Evolutionary conservation across 2,888 invertebrate genomes (phyloP).

Genomic region (Lacanobia wlatinum): DNA sequence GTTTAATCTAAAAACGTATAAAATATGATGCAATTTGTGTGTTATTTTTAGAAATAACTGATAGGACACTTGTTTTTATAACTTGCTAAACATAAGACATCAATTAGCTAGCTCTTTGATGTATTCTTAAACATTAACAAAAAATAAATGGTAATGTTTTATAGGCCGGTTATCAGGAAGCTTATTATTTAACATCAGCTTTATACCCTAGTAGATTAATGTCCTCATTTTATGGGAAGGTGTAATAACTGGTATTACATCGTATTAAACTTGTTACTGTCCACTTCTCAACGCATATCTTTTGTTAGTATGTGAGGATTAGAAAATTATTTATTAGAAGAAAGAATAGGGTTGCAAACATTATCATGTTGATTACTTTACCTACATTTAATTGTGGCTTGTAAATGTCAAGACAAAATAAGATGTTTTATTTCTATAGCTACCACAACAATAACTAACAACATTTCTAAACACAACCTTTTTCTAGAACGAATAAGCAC

Average conservation of each 20-base stretch:
- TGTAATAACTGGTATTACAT: slow-evolving; percentile 25
- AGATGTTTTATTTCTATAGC: background rate
- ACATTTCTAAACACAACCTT: background rate
- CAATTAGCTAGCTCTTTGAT: slow-evolving; percentile 23
- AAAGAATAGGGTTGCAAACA: background rate
- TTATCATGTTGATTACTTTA: too few relatives aligned
- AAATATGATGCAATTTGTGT: slow-evolving; percentile 16
- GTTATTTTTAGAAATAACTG: slow-evolving; percentile 19
- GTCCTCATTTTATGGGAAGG: slow-evolving; percentile 4
- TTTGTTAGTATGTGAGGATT: background rate
- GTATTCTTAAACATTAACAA: slow-evolving; percentile 22
- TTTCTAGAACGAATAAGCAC: background rate
- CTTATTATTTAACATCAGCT: slow-evolving; percentile 16
- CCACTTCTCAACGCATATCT: background rate
- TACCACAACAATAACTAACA: background rate
- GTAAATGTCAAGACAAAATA: background rate
- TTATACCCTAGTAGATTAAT: slow-evolving; percentile 12
- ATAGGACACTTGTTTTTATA: slow-evolving; percentile 30
- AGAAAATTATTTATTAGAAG: background rate
- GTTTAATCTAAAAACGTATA: slow-evolving; percentile 19
- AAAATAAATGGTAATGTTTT: slow-evolving; percentile 10
- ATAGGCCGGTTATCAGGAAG: slow-evolving; percentile 1
- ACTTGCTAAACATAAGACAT: slow-evolving; percentile 8
- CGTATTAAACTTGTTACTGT: background rate
- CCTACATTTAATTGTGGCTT: too few relatives aligned